A percentile compares a stretch with the other conserved stretches of the same genome.
phyloP scores from a whole-genome alignment of 2,888 invertebrate species.

The Alentia gelatinosa region DNA sequence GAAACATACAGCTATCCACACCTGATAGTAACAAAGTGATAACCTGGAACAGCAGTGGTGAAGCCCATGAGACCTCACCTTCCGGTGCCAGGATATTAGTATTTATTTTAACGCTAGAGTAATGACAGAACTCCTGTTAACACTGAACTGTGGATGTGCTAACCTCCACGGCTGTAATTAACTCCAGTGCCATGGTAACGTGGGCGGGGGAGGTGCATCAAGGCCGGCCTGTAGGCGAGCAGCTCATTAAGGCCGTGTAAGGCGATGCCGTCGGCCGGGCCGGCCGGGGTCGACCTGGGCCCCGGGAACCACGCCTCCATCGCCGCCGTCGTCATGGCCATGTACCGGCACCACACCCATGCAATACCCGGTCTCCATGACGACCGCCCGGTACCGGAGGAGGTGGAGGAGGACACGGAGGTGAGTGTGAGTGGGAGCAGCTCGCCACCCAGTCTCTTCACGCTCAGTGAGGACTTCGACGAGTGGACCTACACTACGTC shows the following conservation, averaged over 20 bases:
- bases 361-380: background rate
- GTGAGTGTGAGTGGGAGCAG: background rate
- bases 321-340: slow-evolving; percentile 25
- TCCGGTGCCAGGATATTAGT: no score
- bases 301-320: background rate
- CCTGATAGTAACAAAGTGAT: no score
- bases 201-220: background rate
- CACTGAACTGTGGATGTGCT: no score
- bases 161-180: background rate
- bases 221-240: no score
- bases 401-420: background rate
- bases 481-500: slow-evolving; percentile 17
- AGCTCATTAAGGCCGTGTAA: no score
- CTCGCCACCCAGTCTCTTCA: background rate
- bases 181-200: background rate
- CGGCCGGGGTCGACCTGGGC: background rate
- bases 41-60: no score
- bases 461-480: slow-evolving; percentile 14
- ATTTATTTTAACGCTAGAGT: no score
- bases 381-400: background rate
- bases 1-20: no score
- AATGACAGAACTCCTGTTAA: no score
- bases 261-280: background rate
- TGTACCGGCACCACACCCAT: background rate
- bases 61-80: no score